Base-by-base conservation (phyloP, 2,888 invertebrate species). In the Laspeyria flexula region DNA sequence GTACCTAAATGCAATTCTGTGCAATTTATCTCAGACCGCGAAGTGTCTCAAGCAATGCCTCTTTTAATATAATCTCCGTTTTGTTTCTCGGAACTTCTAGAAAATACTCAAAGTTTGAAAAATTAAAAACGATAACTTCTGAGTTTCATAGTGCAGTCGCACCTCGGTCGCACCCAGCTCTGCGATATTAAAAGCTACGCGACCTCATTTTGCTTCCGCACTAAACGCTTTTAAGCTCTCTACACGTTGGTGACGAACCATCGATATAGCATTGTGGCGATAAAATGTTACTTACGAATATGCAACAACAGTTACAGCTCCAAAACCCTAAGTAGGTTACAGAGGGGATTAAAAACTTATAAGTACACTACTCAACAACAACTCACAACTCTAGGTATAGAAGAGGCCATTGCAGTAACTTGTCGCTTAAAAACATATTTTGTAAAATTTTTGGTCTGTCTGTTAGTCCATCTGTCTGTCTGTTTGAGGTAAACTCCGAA, bases 131-230 rank as follows among this genome's bases (percentile, higher is more conserved):
- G 11, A 50, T 53, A 44, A 49, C 39, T 61, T 59, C 50, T 61
- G 64, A 67, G 52, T 27, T 35, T 61, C 65, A 41, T 55, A 67
- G 61, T 61, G 59, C 41, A 50, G 60, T 60, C 73, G 69, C 74
- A 75, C 66, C 62, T 67, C 71, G 52, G 72, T 74, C 77, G 77
- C 81, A 81, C 80, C 77, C 79, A 69, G 71, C 69, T 77, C 27
- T 42, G 48, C 45, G 66, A 74, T 89, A 90, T 89, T 89, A 89
- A 88, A 90, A 90, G 90, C 88, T 62, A 57, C 68, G 67, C 81
- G 90, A 84, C 90, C 90, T 83, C 85, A 80, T 88, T 90, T 67
- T 66, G 75, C 80, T 87, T 90, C 89, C 89, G 86, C 75, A 79
- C 82, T 80, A 82, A 70, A 78, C 78, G 82, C 81, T 85, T 83